Evolutionary conservation across 2,888 invertebrate species (phyloP).

Genomic region (Lottia gigantea): DNA sequence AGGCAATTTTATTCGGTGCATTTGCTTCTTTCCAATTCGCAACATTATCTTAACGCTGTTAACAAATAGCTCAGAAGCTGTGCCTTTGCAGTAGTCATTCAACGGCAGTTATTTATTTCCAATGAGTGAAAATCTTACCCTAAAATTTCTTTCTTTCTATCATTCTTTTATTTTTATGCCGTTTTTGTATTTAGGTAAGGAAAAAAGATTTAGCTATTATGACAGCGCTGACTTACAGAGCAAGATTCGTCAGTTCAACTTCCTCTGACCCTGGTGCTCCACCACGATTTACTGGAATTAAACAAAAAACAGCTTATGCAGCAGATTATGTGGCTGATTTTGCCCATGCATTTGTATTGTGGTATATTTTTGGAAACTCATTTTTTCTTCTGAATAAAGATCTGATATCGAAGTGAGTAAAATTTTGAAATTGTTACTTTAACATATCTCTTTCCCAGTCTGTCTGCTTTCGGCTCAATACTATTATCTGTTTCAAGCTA

Average conservation of each 20-base stretch:
- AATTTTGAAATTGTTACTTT: too few species aligned
- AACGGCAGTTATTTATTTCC: too few species aligned
- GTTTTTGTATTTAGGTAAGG: constrained; percentile 49
- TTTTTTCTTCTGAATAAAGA: constrained; percentile 81
- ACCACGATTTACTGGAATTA: constrained; percentile 54
- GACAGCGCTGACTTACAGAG: constrained; percentile 81
- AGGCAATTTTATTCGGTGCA: too few species aligned
- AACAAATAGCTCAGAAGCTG: too few species aligned
- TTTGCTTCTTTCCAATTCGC: too few species aligned
- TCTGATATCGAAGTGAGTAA: constrained; percentile 59
- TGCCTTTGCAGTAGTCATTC: too few species aligned
- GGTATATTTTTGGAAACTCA: constrained; percentile 75
- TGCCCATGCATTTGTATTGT: constrained; percentile 72
- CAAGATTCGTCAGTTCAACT: constrained; percentile 24
- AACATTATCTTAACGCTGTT: too few species aligned
- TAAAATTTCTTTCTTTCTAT: too few species aligned
- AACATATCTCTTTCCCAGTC: too few species aligned
- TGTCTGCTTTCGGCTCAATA: too few species aligned
- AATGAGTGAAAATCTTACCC: too few species aligned
- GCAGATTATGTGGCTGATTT: constrained; percentile 74
- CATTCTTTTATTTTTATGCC: not conserved
- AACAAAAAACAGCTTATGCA: constrained; percentile 69
- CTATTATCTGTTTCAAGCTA: too few species aligned
- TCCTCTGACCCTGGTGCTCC: constrained; percentile 25
- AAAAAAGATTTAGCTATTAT: constrained; percentile 77